Percentiles rank a stretch among this genome's conserved stretches.
phyloP scores from a whole-genome alignment of 2,888 invertebrate genomes.

The Drosophila crucigera region DNA sequence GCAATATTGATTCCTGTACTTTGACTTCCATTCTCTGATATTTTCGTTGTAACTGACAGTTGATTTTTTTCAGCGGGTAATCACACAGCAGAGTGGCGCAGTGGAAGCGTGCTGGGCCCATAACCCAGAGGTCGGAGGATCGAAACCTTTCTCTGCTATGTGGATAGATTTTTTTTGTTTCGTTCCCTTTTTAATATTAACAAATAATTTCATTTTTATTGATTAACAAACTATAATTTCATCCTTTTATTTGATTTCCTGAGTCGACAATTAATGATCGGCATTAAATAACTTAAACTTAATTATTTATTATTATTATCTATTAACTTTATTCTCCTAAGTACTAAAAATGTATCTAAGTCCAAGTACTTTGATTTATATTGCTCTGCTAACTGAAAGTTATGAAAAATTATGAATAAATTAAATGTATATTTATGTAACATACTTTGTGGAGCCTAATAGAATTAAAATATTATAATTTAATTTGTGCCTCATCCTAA shows the following conservation, averaged over 20 bases:
- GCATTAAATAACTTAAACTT: neutral
- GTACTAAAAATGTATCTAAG: neutral
- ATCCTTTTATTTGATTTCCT: neutral
- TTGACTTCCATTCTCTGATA: neutral
- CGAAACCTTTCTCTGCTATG: constrained; percentile 66
- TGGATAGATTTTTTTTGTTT: neutral
- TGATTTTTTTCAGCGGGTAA: neutral
- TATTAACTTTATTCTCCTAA: neutral
- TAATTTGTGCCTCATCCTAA: neutral
- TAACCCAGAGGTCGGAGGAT: constrained; percentile 68
- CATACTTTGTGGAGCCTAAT: neutral
- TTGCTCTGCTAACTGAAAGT: neutral
- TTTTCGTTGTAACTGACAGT: neutral
- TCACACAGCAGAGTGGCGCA: constrained; percentile 61
- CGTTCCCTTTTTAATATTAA: neutral
- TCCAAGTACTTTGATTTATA: neutral
- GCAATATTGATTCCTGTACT: neutral
- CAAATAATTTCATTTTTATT: neutral
- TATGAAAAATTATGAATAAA: neutral
- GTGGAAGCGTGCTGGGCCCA: constrained; percentile 67
- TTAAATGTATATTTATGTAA: neutral
- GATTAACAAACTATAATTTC: neutral
- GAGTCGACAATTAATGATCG: neutral
- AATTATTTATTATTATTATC: no score
- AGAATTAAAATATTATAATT: neutral